Evolutionary conservation across 1,140 invertebrate genomes (phyloP).

Genomic region (Andrena cerasifolii): DNA sequence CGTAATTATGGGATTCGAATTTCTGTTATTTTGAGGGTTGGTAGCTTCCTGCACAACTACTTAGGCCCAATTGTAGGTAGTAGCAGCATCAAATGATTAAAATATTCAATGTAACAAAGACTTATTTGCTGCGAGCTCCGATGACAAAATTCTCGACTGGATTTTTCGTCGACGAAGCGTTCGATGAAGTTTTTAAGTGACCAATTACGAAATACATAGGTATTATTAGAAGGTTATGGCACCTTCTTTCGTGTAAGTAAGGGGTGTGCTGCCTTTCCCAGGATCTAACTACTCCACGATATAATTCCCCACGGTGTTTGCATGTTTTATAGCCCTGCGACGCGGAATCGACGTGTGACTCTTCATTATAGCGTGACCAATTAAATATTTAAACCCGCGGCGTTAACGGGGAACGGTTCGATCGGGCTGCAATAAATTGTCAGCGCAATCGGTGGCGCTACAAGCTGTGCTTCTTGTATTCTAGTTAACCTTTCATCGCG

Average conservation of each 20-base stretch:
- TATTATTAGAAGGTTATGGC: too few species aligned
- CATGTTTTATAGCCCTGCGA: neutral
- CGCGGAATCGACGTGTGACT: neutral
- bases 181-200: neutral
- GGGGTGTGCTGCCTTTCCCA: neutral
- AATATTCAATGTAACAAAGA: too few species aligned
- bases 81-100: too few species aligned
- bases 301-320: neutral
- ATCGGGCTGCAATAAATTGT: conserved; percentile 45
- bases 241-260: neutral
- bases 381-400: conserved; percentile 11
- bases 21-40: too few species aligned
- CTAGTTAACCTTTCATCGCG: conserved; percentile 33
- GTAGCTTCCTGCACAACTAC: too few species aligned
- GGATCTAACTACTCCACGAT: neutral
- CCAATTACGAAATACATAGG: too few species aligned
- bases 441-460: conserved; percentile 16
- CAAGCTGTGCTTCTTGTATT: conserved; percentile 29
- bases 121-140: neutral
- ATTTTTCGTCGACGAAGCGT: neutral
- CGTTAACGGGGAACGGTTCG: too few species aligned
- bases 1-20: too few species aligned
- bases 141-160: neutral
- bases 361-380: neutral
- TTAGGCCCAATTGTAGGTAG: too few species aligned